These are phyloP conservation scores for Oithona nana DNA, from an alignment of 2,888 invertebrate genomes.

Conservation along the genomic window DNA sequence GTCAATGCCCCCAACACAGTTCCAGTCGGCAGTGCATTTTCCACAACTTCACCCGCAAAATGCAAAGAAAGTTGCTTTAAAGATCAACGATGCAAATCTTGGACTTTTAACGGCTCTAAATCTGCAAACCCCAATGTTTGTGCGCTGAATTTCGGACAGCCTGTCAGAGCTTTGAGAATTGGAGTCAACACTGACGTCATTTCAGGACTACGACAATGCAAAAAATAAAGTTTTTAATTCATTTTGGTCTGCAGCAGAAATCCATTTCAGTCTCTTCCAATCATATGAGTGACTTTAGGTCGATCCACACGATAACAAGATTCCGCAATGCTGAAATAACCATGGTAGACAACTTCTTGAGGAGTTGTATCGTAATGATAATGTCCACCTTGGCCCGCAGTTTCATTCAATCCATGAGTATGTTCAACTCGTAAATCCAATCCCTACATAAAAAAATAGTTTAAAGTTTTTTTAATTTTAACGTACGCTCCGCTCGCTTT, in stretches of 20 bases:
- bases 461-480: neutral
- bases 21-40: no score
- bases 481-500: neutral
- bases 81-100: no score
- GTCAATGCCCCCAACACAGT: no score
- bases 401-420: constrained; percentile 71
- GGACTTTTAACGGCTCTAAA: no score
- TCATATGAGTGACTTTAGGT: constrained; percentile 41
- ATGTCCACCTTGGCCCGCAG: constrained; percentile 72
- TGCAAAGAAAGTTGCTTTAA: no score
- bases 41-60: no score
- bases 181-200: no score
- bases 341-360: constrained; percentile 63
- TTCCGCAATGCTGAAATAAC: constrained; percentile 61
- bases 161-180: no score
- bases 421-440: constrained; percentile 82
- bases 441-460: constrained; percentile 36
- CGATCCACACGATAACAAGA: constrained; percentile 45
- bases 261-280: constrained; percentile 50
- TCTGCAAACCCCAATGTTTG: no score
- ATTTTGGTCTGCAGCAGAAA: neutral
- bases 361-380: constrained; percentile 92
- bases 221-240: no score
- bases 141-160: no score
- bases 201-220: no score